These are phyloP conservation scores for Drosophila tanythrix DNA, from an alignment of 2,888 invertebrate species.

Conservation along the genomic window DNA sequence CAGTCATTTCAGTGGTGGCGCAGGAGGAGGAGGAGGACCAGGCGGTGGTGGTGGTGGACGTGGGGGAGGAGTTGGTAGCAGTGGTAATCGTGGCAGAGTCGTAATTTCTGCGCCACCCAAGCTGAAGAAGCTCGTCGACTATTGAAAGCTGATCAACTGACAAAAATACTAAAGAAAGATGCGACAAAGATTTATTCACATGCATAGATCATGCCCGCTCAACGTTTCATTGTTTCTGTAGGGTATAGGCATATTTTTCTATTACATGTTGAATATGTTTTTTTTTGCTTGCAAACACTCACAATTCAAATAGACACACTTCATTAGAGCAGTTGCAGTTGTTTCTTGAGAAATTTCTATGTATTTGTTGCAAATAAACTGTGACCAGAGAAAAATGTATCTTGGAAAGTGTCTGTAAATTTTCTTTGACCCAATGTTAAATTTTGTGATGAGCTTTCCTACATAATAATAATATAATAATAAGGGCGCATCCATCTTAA, in stretches of 20 bases:
- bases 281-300: conserved; percentile 8
- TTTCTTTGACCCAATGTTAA: not conserved
- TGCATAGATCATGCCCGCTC: conserved; percentile 17
- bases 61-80: conserved; percentile 20
- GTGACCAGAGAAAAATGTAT: not conserved
- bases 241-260: conserved; percentile 44
- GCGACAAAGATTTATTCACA: conserved; percentile 6
- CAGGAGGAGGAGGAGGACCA: not conserved
- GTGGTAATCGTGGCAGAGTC: conserved; percentile 80
- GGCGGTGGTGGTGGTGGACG: not conserved
- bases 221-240: conserved; percentile 52
- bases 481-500: too few relatives aligned
- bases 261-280: conserved; percentile 45
- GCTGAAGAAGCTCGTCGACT: conserved; percentile 83
- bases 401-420: not conserved
- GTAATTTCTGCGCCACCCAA: conserved; percentile 84
- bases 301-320: conserved; percentile 20
- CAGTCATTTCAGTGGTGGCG: conserved; percentile 44
- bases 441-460: not conserved
- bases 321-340: not conserved
- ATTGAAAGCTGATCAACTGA: conserved; percentile 51
- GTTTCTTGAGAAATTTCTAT: not conserved
- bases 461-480: not conserved
- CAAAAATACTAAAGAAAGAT: not conserved
- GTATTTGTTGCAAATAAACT: not conserved